Base-by-base conservation (phyloP, 1,140 invertebrate genomes). In the Berghia stephanieae region DNA sequence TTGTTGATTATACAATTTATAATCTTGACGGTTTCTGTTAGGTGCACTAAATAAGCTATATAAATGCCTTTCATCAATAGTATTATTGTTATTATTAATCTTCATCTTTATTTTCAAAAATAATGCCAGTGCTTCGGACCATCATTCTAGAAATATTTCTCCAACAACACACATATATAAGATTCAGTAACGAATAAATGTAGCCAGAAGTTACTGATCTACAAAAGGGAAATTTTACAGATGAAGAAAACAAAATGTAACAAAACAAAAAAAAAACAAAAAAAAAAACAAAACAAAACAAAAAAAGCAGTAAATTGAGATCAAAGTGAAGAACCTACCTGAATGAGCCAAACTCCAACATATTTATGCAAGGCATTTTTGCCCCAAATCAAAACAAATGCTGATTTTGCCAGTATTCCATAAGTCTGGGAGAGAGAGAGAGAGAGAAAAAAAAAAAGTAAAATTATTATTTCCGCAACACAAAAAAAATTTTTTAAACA, bases 311-410 rank as follows among this genome's bases (percentile, higher is more conserved):
- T 21, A 24, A 70, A 31, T 43, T 24, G 27, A 24, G 21, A 70
- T 13, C 21, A 27, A 67, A 21, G n/a, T 13, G 27, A 66, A 34
- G 18, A 73, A 87, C 90, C 90, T 88, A 94, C 93, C 21, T 95
- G 92, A 16, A 98, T 90, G 10, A 98, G 90, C 97, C 97, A 98
- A 85, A 94, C 95, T 4, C 94, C 94, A 24, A 98, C 93, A 83
- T 98, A 98, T 89, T 97, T 98, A 85, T 95, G 96, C 0, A 98
- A 88, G 55, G 92, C 92, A 70, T 95, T 91, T 84, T 96, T 94
- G 0, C 93, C 95, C 95, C 95, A 98, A 0, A 98, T 80, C 27
- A 94, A 93, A 76, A 96, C 86, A 49, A 93, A 90, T 27, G 94
- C 85, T 72, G 93, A 91, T 75, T 93, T 92, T 67, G 92, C 92